Evolutionary conservation across 2,113 vertebrate species (phyloP).

Genomic region (Carollia perspicillata): DNA sequence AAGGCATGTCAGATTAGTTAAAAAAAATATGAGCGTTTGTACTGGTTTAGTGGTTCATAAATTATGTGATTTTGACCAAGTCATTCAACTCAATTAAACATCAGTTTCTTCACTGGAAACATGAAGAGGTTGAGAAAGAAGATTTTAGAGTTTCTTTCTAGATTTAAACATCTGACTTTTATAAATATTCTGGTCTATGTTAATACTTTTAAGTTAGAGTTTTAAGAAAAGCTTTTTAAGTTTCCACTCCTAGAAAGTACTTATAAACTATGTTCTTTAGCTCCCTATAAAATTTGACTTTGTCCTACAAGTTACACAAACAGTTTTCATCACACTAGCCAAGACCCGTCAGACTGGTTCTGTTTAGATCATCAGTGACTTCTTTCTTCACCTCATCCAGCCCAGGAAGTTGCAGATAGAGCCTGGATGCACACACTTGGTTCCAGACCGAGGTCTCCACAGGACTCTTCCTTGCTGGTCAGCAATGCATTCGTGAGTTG

Average conservation of each 20-base stretch:
- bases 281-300: constrained; percentile 39
- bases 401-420: constrained; percentile 6
- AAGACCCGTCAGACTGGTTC: constrained; percentile 68
- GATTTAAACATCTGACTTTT: not conserved
- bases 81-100: not conserved
- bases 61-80: not conserved
- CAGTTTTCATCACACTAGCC: not conserved
- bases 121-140: not conserved
- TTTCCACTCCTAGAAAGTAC: constrained; percentile 39
- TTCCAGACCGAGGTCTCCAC: not conserved
- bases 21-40: not conserved
- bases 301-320: constrained; percentile 12
- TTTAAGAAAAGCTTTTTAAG: not conserved
- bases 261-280: constrained; percentile 24
- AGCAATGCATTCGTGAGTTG: constrained; percentile 69
- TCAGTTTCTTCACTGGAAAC: constrained; percentile 11
- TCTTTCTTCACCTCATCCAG: constrained; percentile 41
- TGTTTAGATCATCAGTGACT: constrained; percentile 47
- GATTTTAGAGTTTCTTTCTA: not conserved
- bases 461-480: not conserved
- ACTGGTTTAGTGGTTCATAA: not conserved
- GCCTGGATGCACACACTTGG: not conserved
- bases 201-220: not conserved
- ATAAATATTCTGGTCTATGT: not conserved
- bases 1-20: constrained; percentile 5